These are phyloP conservation scores for Luperina testacea DNA, from an alignment of 2,888 invertebrate genomes.

Conservation along the genomic window DNA sequence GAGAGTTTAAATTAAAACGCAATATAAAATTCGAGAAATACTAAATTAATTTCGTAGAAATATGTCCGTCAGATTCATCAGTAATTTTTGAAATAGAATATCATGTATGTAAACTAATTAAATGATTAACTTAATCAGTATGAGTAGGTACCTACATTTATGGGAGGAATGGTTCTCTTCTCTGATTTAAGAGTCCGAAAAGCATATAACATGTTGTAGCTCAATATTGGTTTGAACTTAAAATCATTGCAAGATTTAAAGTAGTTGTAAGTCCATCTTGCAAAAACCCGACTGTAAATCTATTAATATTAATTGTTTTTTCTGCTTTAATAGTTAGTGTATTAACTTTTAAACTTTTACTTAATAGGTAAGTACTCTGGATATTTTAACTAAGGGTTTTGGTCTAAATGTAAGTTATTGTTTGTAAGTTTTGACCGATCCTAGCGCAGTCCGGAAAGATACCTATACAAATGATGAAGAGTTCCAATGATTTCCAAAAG, in stretches of 20 bases:
- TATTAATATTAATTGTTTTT: neutral
- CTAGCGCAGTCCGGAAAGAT: neutral
- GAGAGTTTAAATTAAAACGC: neutral
- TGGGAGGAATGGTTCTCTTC: no score
- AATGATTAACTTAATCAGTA: neutral
- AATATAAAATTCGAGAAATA: neutral
- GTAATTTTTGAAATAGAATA: neutral
- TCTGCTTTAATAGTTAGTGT: neutral
- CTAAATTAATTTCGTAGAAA: neutral
- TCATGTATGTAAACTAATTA: neutral
- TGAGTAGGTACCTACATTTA: neutral
- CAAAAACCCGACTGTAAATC: neutral
- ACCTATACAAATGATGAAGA: neutral
- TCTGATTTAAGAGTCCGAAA: neutral
- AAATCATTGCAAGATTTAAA: neutral
- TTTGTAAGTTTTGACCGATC: neutral
- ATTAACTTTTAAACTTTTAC: neutral
- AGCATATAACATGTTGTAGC: rapidly evolving
- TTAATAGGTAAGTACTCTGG: neutral
- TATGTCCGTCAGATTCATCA: neutral
- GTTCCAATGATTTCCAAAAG: neutral
- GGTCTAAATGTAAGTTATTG: neutral
- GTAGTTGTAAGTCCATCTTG: neutral
- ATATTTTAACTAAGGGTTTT: no score
- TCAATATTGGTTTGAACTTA: neutral